Percentiles rank a stretch among this genome's conserved stretches.
Evolutionary conservation across 2,797 vertebrate species (phyloP).

Genomic region (Borostomias antarcticus): DNA sequence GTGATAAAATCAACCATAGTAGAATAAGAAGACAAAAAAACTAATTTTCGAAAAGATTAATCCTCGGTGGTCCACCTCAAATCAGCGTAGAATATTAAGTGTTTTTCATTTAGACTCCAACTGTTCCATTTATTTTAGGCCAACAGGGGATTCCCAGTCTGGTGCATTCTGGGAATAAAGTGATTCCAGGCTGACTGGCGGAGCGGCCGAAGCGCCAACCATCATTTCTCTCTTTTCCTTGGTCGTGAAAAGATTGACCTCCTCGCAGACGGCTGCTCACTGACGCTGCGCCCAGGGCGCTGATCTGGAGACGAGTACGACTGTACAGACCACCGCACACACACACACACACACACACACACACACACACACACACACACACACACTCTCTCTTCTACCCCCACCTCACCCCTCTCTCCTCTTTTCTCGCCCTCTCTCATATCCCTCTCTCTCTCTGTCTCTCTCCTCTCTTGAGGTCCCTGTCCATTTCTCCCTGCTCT

Average conservation of each 20-base stretch:
- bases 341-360: constrained; percentile 21
- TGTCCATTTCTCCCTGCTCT: too few species aligned
- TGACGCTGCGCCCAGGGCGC: constrained; percentile 71
- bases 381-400: too few species aligned
- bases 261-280: constrained; percentile 62
- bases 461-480: not conserved
- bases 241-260: constrained; percentile 79
- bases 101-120: constrained; percentile 63
- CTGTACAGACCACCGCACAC: constrained; percentile 52
- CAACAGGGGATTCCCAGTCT: constrained; percentile 72
- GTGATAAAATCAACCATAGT: constrained; percentile 23
- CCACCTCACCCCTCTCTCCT: constrained; percentile 30
- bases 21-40: constrained; percentile 33
- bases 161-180: constrained; percentile 68
- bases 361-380: constrained; percentile 25
- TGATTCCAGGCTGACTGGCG: constrained; percentile 71
- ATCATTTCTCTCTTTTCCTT: constrained; percentile 72
- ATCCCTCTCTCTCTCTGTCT: not conserved
- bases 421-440: not conserved
- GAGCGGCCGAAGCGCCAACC: constrained; percentile 57
- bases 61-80: too few species aligned
- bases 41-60: too few species aligned
- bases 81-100: constrained; percentile 69
- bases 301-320: constrained; percentile 64
- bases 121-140: constrained; percentile 77